Percentiles rank a stretch among this genome's conserved stretches.
Conservation (phyloP, 2,797 vertebrate genomes). For the Anas acuta region DNA sequence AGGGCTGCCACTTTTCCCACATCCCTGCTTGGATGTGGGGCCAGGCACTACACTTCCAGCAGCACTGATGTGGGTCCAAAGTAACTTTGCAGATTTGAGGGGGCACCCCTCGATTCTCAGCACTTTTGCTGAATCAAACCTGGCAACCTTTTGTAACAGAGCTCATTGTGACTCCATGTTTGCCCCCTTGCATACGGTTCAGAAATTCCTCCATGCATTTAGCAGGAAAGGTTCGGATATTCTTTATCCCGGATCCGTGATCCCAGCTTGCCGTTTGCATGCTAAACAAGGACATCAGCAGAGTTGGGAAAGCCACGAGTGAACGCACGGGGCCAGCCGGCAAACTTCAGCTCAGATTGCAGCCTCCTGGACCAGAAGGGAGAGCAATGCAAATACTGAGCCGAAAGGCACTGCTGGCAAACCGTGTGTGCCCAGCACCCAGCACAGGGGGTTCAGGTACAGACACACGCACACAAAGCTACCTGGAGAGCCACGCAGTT, state of each 20-base stretch:
- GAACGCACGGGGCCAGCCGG: not conserved
- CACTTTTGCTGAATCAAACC: not conserved
- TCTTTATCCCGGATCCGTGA: not conserved
- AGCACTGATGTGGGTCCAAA: not conserved
- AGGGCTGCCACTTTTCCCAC: slow-evolving; percentile 40
- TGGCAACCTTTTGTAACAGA: not conserved
- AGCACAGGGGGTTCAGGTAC: not conserved
- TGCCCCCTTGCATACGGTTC: not conserved
- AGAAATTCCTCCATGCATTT: not conserved
- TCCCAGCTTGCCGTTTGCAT: not conserved
- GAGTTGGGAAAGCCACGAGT: not conserved
- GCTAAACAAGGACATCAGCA: not conserved
- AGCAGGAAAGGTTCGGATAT: not conserved
- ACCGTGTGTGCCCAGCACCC: not conserved
- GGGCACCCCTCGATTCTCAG: not conserved
- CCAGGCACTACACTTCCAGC: not conserved
- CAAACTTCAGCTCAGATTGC: slow-evolving; percentile 19
- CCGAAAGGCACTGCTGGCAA: slow-evolving; percentile 34
- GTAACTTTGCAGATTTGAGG: not conserved
- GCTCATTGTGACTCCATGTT: not conserved
- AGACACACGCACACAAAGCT: not conserved
- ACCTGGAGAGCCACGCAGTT: not conserved
- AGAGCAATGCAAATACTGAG: not conserved
- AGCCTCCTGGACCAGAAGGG: not conserved
- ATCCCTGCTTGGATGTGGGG: not conserved